Evolutionary conservation across 2,888 invertebrate species (phyloP), one percentile per base, ranked within the genome.

Genomic region (Resseliella maxima): DNA sequence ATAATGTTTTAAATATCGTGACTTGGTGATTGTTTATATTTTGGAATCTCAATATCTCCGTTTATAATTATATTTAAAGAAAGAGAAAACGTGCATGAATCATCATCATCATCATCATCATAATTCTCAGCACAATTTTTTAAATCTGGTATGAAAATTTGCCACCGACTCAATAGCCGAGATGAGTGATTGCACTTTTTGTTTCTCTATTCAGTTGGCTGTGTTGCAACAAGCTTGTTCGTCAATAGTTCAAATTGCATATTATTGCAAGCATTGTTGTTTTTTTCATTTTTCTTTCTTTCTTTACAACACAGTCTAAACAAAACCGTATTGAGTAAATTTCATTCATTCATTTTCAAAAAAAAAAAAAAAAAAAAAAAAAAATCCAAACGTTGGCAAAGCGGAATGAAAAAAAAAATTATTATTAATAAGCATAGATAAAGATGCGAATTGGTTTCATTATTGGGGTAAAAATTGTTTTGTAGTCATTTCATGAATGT

Each of bases 401-500:
- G 27, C 59, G 59, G 59, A 59, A 59, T 59, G 59, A 59, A 59
- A n/a, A 59, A n/a, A 59, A 59, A 24, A 72, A 41, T 41, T 41
- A 8, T 41, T 41, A 41, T 41, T 31, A 31, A 24, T 27, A 8
- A 59, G 24, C 24, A 24, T n/a, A 5, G 41, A 41, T 8, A 41
- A 41, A 41, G 46, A 50, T 50, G 35, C 72, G 31, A 72, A 72
- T 72, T 15, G 72, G 31, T 72, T 35, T 31, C 72, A 72, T 72
- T 72, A 72, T 72, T 72, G 72, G 72, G 72, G 59, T 12, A 72
- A 72, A 72, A 27, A n/a, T n/a, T 72, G 35, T 72, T 72, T 72
- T 72, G 72, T 31, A 72, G 72, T 72, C 31, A n/a, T 72, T 72
- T 72, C n/a, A 24, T 24, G 59, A 59, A 59, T 59, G 59, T 59